Percentiles rank a stretch among this genome's conserved stretches.
Conservation (phyloP, 2,113 vertebrate genomes). For the Oxyura jamaicensis region DNA sequence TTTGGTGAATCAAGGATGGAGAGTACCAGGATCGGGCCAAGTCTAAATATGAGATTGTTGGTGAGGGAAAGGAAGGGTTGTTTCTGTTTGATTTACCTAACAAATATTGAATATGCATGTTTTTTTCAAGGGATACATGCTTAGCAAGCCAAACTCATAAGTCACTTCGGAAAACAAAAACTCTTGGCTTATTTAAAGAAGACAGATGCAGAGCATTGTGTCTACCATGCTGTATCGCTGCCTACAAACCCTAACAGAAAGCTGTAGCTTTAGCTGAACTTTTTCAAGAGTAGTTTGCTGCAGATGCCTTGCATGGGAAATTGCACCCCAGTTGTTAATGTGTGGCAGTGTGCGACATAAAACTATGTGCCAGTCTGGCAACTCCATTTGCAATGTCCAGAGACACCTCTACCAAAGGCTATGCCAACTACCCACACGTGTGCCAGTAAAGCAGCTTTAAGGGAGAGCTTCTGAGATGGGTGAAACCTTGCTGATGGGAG, state of each 20-base stretch:
- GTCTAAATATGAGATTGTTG: not conserved
- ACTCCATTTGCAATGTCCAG: not conserved
- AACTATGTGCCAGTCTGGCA: accelerated
- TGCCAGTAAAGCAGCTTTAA: not conserved
- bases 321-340: not conserved
- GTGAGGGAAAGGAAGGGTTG: not conserved
- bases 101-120: not conserved
- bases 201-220: not conserved
- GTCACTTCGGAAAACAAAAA: not conserved
- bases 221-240: not conserved
- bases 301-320: not conserved
- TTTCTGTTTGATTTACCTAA: not conserved
- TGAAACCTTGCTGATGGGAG: not conserved
- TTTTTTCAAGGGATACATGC: not conserved
- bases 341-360: not conserved
- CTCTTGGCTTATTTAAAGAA: not conserved
- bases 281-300: not conserved
- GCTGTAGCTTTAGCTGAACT: not conserved
- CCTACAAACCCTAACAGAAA: not conserved
- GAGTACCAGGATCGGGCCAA: not conserved
- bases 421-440: accelerated
- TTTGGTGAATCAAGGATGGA: not conserved
- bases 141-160: not conserved
- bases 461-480: not conserved
- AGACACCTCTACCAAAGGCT: not conserved